Base-by-base conservation (phyloP, 2,797 vertebrate species). In the Menidia menidia region DNA sequence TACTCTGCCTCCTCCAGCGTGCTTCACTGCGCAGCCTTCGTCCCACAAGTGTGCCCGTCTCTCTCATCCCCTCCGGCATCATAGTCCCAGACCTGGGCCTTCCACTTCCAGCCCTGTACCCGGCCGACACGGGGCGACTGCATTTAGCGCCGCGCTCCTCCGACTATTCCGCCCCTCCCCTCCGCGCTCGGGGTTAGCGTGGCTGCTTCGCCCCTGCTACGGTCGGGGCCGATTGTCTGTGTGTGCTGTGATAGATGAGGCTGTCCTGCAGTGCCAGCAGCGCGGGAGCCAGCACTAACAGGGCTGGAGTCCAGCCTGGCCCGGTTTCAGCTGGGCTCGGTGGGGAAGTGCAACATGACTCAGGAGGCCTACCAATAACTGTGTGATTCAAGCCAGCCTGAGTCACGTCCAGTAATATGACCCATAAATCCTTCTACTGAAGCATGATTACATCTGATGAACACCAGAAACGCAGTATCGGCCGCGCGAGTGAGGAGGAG, bases 231-330 rank as follows among this genome's bases (percentile, higher is more conserved):
- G 50, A 75, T 61, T 81, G 78, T 65, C 73, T 82, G 60, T 74
- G 81, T 25, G 25, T 53, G 77, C 68, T 6, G 33, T 88, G 84
- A 85, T 80, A 75, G 78, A 87, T 81, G 88, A 80, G 82, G 77
- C 58, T 56, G 87, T 81, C 89, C 30, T 86, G 82, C 74, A 79
- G 66, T 43, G 75, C 85, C 81, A 75, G 80, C 77, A 80, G 75
- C 68, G 41, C 52, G 53, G 48, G 52, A 73, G 82, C 82, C 75
- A 84, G 76, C 66, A 43, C 70, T 76, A 76, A 71, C 61, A 44
- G 71, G 63, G 76, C 81, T 60, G 68, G 6, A 50, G 73, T 71
- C 66, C 14, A 19, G 73, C 60, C 73, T 61, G 66, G 76, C 57
- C 15, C 42, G 42, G 16, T 67, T 67, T 68, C 51, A 69, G 64